phyloP scores from a whole-genome alignment of 2,113 vertebrate species.

The Misgurnus anguillicaudatus region DNA sequence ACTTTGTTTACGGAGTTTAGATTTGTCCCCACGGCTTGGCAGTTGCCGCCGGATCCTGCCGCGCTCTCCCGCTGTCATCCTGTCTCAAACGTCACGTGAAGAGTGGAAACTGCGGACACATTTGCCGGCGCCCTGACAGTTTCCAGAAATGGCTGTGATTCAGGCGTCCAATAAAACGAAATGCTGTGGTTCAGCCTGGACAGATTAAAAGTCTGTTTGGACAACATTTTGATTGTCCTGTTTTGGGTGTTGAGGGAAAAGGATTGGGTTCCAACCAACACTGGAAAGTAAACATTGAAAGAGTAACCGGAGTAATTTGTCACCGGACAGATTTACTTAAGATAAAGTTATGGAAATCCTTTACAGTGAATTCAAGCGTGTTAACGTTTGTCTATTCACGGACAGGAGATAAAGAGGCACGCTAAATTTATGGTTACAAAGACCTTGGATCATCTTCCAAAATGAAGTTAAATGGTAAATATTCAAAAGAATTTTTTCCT shows the following conservation, averaged over 20 bases:
- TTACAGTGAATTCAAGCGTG: conserved; percentile 1
- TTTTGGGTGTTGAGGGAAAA: conserved; percentile 41
- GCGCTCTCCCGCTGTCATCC: conserved; percentile 53
- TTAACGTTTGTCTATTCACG: conserved; percentile 8
- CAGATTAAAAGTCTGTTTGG: conserved; percentile 76
- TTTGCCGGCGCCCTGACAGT: conserved; percentile 55
- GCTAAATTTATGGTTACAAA: conserved; percentile 2
- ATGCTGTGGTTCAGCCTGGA: conserved; percentile 56
- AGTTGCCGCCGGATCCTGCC: conserved; percentile 55
- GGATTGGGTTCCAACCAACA: conserved; percentile 16
- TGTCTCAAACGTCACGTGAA: conserved; percentile 58
- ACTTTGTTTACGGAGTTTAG: conserved; percentile 65
- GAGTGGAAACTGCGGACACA: conserved; percentile 50
- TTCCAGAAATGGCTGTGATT: conserved; percentile 62
- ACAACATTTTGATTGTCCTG: conserved; percentile 65
- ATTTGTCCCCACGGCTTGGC: conserved; percentile 59
- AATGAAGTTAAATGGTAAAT: conserved; percentile 35
- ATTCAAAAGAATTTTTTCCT: conserved; percentile 32
- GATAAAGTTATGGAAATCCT: conserved; percentile 10
- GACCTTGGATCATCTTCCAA: conserved; percentile 29
- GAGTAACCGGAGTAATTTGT: conserved; percentile 28
- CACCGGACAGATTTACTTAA: background rate
- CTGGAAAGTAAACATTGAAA: conserved; percentile 15
- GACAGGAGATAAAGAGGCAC: background rate
- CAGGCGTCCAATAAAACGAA: conserved; percentile 70